Conservation (phyloP, 2,113 vertebrate genomes). For the Entelurus aequoreus region DNA sequence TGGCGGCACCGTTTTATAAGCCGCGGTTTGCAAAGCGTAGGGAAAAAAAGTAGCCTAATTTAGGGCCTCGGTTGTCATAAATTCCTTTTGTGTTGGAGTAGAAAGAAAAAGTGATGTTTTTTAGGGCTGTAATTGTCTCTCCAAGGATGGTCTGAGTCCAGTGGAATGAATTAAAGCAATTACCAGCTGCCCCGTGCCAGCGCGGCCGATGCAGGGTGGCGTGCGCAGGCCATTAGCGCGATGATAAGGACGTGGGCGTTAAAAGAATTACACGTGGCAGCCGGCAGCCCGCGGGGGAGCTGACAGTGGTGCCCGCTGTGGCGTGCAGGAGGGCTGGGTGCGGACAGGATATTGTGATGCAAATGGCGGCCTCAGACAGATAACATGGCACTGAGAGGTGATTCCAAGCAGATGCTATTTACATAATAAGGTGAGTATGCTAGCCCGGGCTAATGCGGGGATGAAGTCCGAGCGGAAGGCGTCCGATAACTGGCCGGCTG, state of each 20-base stretch:
- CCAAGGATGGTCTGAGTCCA: constrained; percentile 22
- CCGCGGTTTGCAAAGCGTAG: too few species aligned
- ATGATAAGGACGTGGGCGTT: constrained; percentile 67
- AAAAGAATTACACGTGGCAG: constrained; percentile 72
- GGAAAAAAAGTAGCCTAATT: too few species aligned
- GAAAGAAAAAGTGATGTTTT: constrained; percentile 6
- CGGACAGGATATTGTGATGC: constrained; percentile 49
- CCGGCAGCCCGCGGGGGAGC: constrained; percentile 45
- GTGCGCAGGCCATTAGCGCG: constrained; percentile 55
- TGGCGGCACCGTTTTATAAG: too few species aligned
- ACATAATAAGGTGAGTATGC: constrained; percentile 64
- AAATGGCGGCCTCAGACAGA: constrained; percentile 53
- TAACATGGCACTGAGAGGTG: constrained; percentile 55
- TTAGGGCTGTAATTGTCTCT: constrained; percentile 18
- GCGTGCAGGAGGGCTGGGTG: constrained; percentile 38
- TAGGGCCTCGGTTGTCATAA: too few species aligned
- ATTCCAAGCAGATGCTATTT: constrained; percentile 55
- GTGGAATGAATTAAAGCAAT: constrained; percentile 72
- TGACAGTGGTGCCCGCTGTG: constrained; percentile 60
- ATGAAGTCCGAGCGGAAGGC: constrained; percentile 5
- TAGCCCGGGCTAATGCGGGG: constrained; percentile 35
- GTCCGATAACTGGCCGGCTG: constrained; percentile 65
- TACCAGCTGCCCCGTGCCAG: constrained; percentile 54
- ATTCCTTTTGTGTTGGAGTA: too few species aligned
- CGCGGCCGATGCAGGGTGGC: constrained; percentile 61